A percentile compares a stretch with the other conserved stretches of the same genome.
Conservation (phyloP, 2,888 invertebrate genomes). For the Lomographa bimaculata region DNA sequence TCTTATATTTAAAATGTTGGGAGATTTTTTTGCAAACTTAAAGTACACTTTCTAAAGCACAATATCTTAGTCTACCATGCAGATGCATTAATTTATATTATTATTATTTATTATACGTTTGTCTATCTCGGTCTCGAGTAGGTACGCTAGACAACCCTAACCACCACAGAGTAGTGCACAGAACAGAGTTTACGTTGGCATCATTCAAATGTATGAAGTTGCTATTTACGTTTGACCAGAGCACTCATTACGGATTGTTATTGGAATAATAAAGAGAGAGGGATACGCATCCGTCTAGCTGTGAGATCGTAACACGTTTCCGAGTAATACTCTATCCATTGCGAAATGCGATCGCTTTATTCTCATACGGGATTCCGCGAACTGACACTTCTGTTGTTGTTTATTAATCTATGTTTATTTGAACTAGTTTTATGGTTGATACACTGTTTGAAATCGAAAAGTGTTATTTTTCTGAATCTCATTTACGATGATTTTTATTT, state of each 20-base stretch:
- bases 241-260: constrained; percentile 83
- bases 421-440: constrained; percentile 55
- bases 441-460: constrained; percentile 48
- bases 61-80: no score
- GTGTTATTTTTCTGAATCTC: constrained; percentile 41
- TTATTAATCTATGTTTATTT: constrained; percentile 76
- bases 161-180: constrained; percentile 61
- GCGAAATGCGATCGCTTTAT: constrained; percentile 77
- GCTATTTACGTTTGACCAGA: constrained; percentile 82
- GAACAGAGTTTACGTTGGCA: constrained; percentile 77
- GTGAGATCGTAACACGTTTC: constrained; percentile 71
- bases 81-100: no score
- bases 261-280: constrained; percentile 81
- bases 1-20: no score
- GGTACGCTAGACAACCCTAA: constrained; percentile 71
- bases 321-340: constrained; percentile 68
- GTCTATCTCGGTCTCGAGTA: no score
- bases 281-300: constrained; percentile 71
- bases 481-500: constrained; percentile 30
- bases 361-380: constrained; percentile 63
- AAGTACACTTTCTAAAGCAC: no score
- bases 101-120: no score
- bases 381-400: constrained; percentile 77
- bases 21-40: no score
- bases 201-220: constrained; percentile 82